Base-by-base conservation (phyloP, 2,797 vertebrate species). In the Chromobotia macracanthus region DNA sequence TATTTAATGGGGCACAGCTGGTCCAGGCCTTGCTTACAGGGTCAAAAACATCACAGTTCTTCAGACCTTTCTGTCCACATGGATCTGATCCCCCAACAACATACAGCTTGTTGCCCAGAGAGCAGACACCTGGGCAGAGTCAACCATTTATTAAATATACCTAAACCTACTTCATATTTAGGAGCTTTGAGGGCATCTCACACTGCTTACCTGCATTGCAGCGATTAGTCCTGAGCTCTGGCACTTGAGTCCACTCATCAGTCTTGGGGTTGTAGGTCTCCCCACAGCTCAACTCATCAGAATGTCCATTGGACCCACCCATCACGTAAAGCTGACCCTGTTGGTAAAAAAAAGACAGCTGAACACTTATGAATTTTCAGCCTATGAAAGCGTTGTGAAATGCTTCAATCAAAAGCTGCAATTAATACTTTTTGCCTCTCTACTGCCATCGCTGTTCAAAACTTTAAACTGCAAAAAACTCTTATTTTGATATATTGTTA, bases 21-120 rank as follows among this genome's bases (percentile, higher is more conserved):
- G 91, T 94, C 98, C 98, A 99, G 16, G 92, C 93, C 89, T 97
- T 98, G 83, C 93, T 93, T 84, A 98, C 31, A 0, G 97, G 97
- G 89, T 99, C 97, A 89, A 99, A 99, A 77, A 96, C 94, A 6
- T 99, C 97, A 83, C 97, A 99, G 87, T 98, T 99, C 94, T 98
- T 99, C 86, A 99, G 91, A 87, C 98, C 97, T 89, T 99, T 99
- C 86, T 99, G 98, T 76, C 97, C 96, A 0, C 97, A 99, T 78
- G 97, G 98, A 93, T 99, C 98, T 0, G 98, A 99, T 38, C 98
- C 98, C 83, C 97, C 98, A 86, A 99, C 92, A 51, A 99, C 96
- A 38, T 96, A 99, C 7, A 99, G 91, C 80, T 96, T 97, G 87
- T 95, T 96, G 61, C 95, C 95, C 84, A 99, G 92, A 86, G 97